Percentiles rank a stretch among this genome's conserved stretches.
Evolutionary conservation across 2,888 invertebrate species (phyloP).

Genomic region (Thera britannica): DNA sequence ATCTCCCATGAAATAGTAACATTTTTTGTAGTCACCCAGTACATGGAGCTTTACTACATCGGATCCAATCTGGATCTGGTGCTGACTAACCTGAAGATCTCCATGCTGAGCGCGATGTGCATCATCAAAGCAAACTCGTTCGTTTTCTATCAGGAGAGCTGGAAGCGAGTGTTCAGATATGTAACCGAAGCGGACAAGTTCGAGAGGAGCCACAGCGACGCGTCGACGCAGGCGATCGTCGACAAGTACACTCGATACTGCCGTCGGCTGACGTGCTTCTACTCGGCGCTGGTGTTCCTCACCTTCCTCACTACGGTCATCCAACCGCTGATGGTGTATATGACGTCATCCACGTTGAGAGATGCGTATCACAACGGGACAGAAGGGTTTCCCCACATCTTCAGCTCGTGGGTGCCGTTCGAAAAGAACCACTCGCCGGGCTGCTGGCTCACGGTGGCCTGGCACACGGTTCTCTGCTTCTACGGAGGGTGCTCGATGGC

Average conservation of each 20-base stretch:
- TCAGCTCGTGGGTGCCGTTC: constrained; percentile 75
- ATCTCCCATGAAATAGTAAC: constrained; percentile 59
- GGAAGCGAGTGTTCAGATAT: constrained; percentile 66
- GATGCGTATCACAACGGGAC: constrained; percentile 61
- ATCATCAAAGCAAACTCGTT: constrained; percentile 65
- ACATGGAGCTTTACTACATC: constrained; percentile 67
- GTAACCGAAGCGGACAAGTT: constrained; percentile 66
- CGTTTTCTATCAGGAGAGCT: constrained; percentile 64
- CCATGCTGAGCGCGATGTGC: constrained; percentile 75
- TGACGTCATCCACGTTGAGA: constrained; percentile 39
- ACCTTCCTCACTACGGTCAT: constrained; percentile 45
- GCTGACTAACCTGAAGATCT: constrained; percentile 69
- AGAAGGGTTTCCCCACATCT: constrained; percentile 69
- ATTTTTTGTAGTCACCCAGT: constrained; percentile 68
- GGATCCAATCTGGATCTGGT: constrained; percentile 65
- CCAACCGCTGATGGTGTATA: constrained; percentile 22
- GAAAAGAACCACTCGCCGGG: constrained; percentile 69
- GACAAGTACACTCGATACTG: constrained; percentile 67
- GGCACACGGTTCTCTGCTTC: constrained; percentile 59
- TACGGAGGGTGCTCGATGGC: constrained; percentile 65
- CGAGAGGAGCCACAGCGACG: constrained; percentile 58
- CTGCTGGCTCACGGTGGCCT: constrained; percentile 64
- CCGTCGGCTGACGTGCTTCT: constrained; percentile 63
- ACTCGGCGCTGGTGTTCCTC: constrained; percentile 64
- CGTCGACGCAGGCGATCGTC: constrained; percentile 51